These are phyloP conservation scores for Micromys minutus DNA, from an alignment of 2,113 vertebrate species.

Conservation along the genomic window DNA sequence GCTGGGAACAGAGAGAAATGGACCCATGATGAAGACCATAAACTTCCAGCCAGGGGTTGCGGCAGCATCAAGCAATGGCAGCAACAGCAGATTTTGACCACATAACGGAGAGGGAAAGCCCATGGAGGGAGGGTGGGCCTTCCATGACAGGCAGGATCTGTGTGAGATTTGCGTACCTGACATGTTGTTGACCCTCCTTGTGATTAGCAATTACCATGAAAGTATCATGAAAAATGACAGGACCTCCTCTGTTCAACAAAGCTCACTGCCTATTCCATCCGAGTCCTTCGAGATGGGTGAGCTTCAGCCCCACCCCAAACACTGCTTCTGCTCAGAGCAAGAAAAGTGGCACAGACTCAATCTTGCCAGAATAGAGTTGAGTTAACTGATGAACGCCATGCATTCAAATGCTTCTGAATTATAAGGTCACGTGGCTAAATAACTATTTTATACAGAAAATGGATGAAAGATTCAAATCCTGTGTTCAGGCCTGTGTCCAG, in stretches of 20 bases:
- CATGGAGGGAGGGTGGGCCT: not conserved
- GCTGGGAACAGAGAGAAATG: not conserved
- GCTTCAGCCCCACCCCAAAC: not conserved
- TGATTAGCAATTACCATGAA: no score
- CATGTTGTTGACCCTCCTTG: not conserved
- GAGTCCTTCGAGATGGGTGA: not conserved
- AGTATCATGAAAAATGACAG: not conserved
- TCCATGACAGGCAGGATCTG: not conserved
- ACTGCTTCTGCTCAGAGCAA: constrained; percentile 28
- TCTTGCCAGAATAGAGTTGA: not conserved
- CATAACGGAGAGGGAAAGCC: not conserved
- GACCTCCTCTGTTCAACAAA: not conserved
- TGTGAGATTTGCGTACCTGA: not conserved
- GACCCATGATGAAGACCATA: not conserved
- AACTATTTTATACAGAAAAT: not conserved
- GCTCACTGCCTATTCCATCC: not conserved
- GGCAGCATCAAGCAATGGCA: not conserved
- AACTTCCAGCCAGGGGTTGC: not conserved
- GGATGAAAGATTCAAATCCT: not conserved
- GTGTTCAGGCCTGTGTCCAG: not conserved
- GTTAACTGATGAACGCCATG: not conserved
- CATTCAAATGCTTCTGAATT: not conserved
- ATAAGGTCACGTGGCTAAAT: not conserved
- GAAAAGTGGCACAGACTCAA: not conserved
- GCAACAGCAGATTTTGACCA: not conserved